Base-by-base conservation (phyloP, 2,113 vertebrate genomes). In the Hystrix brachyura region DNA sequence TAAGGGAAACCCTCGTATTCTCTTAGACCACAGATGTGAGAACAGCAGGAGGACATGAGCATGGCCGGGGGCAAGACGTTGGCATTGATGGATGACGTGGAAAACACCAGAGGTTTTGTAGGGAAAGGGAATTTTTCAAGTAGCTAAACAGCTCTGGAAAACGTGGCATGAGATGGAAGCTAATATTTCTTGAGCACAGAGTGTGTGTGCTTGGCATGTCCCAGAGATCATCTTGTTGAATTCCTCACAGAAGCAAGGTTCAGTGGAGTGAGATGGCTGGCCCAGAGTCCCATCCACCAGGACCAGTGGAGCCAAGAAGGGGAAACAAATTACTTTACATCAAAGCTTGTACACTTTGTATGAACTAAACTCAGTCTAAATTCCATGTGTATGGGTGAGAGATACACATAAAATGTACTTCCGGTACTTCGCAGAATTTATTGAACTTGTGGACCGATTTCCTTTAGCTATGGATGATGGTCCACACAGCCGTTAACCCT, bases 21-120 rank as follows among this genome's bases (percentile, higher is more conserved):
- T 95, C 94, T 94, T 81, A 74, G 96, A 69, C 76, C 96, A 95
- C 97, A 97, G 97, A 97, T 98, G 97, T 97, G 94, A 95, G 95
- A 94, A 95, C 96, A 98, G 96, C 96, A 96, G 96, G 95, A 97
- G 81, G 84, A 90, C 65, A 34, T n/a, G 92, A 94, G 62, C 93
- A 95, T 94, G 92, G 97, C 95, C 85, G 93, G 97, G 84, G 91
- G 94, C 60, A 7, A 95, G 87, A 97, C 34, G 87, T 14, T 96
- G 98, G 94, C 97, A 98, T 97, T 98, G 97, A 97, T 97, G 97
- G 95, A 98, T 98, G 96, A 57, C 57, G 87, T 96, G 94, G 93
- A 94, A 97, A 97, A 96, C 92, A 94, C 94, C 85, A 81, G 81
- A 97, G 95, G 81, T 96, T 97, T 81, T 91, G 43, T 82, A 95